Conservation (phyloP, 2,797 vertebrate genomes). For the Brotula barbata region DNA sequence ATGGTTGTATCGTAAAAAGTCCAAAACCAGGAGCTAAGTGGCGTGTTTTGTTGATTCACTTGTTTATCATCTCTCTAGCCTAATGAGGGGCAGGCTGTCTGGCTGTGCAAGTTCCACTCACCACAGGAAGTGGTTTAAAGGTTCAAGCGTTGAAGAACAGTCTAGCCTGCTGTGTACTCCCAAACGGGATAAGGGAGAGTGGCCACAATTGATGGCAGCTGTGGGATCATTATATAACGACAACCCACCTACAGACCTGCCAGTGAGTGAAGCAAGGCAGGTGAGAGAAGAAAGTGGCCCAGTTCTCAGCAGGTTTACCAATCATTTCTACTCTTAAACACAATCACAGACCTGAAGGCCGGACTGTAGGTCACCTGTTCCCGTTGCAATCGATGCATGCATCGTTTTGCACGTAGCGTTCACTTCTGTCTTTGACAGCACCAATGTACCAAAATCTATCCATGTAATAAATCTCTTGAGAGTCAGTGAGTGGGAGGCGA, state of each 20-base stretch:
- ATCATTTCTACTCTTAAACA: conserved; percentile 11
- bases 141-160: conserved; percentile 37
- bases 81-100: conserved; percentile 71
- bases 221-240: conserved; percentile 51
- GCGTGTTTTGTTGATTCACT: conserved; percentile 65
- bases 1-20: conserved; percentile 27
- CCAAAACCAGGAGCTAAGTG: conserved; percentile 47
- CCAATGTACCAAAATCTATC: conserved; percentile 36
- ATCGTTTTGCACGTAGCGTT: conserved; percentile 22
- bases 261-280: conserved; percentile 19
- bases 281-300: conserved; percentile 21
- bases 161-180: conserved; percentile 52
- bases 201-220: conserved; percentile 59
- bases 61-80: conserved; percentile 66
- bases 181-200: conserved; percentile 51
- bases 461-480: conserved; percentile 55
- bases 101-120: conserved; percentile 59
- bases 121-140: conserved; percentile 73
- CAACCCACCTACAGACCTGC: conserved; percentile 14
- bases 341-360: conserved; percentile 31
- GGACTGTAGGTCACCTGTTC: conserved; percentile 17
- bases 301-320: conserved; percentile 25
- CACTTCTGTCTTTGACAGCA: conserved; percentile 28
- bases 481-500: conserved; percentile 65
- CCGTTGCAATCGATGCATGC: conserved; percentile 3